Evolutionary conservation across 2,797 vertebrate species (phyloP), one percentile per base, ranked within the genome.

Genomic region (Acanthiza pusilla): DNA sequence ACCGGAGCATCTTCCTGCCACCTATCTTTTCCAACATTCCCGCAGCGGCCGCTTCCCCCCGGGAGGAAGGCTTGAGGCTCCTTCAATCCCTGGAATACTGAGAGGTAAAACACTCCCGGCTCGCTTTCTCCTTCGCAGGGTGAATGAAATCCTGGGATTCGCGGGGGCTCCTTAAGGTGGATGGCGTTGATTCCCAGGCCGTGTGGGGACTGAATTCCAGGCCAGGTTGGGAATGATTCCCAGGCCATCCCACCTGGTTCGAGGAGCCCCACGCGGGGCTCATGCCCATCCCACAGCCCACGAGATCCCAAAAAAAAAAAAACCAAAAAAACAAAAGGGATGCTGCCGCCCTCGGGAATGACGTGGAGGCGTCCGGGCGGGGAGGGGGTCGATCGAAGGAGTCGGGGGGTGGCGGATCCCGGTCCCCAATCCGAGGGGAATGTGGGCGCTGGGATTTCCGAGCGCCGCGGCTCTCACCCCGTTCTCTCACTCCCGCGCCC

Each of bases 81-180:
- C 32, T 48, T 20, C 51, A 5, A 4, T 23, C 89, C 93, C 50
- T 14, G 82, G 30, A 80, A 76, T 51, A 43, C 9, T 22, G 60
- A 89, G 66, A 96, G 89, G 94, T 95, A 85, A 94, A 65, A 83
- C 11, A 77, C 50, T 78, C 42, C 79, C 62, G 1, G 54, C 62
- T 66, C 23, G 3, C 42, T 21, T 75, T 61, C 70, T 55, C 79
- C 60, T 79, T 27, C 40, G 14, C 32, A 34, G 57, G 63, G 66
- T 32, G 76, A 71, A 90, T 9, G 51, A 70, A 81, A 66, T 22
- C 47, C 3, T 7, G 45, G 47, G 70, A n/a, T 53, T 29, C 9
- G 48, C 2, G 1, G 45, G 18, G 36, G 30, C 21, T 65, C 18
- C 3, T 30, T 30, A 16, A 48, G 54, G 60, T 25, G 66, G 54